Conservation (phyloP, 2,113 vertebrate genomes). For the Myanophis thanlyinensis region DNA sequence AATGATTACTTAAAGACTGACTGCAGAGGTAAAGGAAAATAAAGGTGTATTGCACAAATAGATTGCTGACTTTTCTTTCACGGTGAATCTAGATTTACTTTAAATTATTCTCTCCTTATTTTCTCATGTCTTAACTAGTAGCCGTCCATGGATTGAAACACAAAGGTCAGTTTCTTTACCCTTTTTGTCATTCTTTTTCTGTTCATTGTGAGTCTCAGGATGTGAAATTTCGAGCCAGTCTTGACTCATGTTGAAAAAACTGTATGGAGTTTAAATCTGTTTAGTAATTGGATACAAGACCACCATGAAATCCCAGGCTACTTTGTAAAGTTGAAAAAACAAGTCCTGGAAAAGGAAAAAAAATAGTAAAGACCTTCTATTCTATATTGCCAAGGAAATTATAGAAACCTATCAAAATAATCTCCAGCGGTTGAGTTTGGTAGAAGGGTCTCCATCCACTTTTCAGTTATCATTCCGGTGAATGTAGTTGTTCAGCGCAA, state of each 20-base stretch:
- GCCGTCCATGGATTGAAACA: background rate
- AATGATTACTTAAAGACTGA: slow-evolving; percentile 75
- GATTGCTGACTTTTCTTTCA: slow-evolving; percentile 23
- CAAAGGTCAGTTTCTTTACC: background rate
- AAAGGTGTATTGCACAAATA: slow-evolving; percentile 76
- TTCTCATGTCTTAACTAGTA: background rate
- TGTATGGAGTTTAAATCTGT: background rate
- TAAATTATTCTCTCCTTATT: background rate
- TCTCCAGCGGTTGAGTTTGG: background rate
- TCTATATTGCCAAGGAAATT: background rate
- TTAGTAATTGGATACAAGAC: background rate
- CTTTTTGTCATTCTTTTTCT: background rate
- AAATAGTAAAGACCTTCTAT: background rate
- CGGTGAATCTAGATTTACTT: background rate
- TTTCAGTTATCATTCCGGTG: background rate
- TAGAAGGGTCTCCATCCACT: background rate
- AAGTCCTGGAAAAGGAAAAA: background rate
- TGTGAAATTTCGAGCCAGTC: background rate
- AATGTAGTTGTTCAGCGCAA: background rate
- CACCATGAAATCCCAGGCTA: background rate
- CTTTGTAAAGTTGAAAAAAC: background rate
- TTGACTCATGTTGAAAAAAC: background rate
- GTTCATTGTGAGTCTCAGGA: background rate
- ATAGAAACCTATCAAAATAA: background rate
- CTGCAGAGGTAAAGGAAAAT: slow-evolving; percentile 76